Conservation (phyloP, 2,888 invertebrate species). For the Syritta pipiens region DNA sequence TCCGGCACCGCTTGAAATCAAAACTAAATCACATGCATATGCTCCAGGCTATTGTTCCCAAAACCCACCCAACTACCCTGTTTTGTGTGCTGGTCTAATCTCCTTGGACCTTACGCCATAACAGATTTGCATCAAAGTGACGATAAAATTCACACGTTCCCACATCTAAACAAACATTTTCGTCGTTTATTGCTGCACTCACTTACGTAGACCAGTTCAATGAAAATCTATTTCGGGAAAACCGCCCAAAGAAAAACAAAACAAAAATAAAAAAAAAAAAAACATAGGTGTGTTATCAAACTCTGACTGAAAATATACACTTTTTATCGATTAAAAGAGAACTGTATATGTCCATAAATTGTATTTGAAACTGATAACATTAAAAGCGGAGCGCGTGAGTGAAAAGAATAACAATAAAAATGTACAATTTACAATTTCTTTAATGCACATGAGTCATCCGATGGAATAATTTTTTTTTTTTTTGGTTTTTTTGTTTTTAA, state of each 20-base stretch:
- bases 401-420: slow-evolving; percentile 14
- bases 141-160: slow-evolving; percentile 42
- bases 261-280: neutral
- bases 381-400: slow-evolving; percentile 9
- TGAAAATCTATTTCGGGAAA: slow-evolving; percentile 18
- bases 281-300: slow-evolving; percentile 11
- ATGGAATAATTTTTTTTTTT: no score
- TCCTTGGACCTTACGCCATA: neutral
- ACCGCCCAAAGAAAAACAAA: neutral
- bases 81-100: no score
- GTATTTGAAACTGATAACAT: slow-evolving; percentile 24
- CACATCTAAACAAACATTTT: slow-evolving; percentile 14
- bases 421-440: slow-evolving; percentile 10
- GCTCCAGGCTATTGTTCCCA: slow-evolving; percentile 1
- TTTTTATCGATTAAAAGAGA: slow-evolving; percentile 26
- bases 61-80: no score
- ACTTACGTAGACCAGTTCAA: neutral
- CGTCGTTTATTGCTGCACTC: neutral
- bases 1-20: slow-evolving; percentile 11
- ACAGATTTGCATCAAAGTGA: slow-evolving; percentile 32
- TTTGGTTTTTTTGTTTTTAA: no score
- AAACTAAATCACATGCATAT: slow-evolving; percentile 2
- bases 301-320: neutral
- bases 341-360: slow-evolving; percentile 12
- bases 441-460: slow-evolving; percentile 16